Conservation (phyloP, 2,888 invertebrate species). For the Eupeodes latifasciatus region DNA sequence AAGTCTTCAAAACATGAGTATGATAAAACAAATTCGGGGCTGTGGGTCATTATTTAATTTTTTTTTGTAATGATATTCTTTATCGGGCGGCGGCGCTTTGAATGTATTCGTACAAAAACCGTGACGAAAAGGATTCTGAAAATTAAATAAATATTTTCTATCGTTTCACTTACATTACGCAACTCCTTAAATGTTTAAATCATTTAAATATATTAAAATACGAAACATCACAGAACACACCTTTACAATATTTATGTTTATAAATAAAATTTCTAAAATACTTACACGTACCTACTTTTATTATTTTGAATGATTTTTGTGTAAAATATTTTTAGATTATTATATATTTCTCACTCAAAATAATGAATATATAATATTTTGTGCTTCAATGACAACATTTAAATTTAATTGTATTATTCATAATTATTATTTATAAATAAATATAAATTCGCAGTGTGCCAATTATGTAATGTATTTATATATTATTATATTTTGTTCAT, state of each 20-base stretch:
- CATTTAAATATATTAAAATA: not conserved
- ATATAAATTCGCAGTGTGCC: constrained; percentile 19
- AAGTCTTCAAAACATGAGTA: too few relatives aligned
- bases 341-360: not conserved
- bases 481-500: constrained; percentile 35
- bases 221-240: constrained; percentile 19
- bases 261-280: not conserved
- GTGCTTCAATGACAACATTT: constrained; percentile 28
- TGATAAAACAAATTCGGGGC: too few relatives aligned
- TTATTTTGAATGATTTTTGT: not conserved
- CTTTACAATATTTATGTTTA: constrained; percentile 8
- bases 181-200: not conserved
- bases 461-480: not conserved
- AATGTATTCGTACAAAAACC: too few relatives aligned
- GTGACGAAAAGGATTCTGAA: too few relatives aligned
- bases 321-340: not conserved
- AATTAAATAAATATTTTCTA: too few relatives aligned
- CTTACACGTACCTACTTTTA: not conserved
- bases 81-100: too few relatives aligned
- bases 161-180: not conserved
- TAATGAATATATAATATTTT: not conserved
- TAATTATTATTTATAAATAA: constrained; percentile 3
- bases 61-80: too few relatives aligned
- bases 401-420: not conserved
- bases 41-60: too few relatives aligned